Base-by-base conservation (phyloP, 2,888 invertebrate genomes). In the Anthrax anthrax region DNA sequence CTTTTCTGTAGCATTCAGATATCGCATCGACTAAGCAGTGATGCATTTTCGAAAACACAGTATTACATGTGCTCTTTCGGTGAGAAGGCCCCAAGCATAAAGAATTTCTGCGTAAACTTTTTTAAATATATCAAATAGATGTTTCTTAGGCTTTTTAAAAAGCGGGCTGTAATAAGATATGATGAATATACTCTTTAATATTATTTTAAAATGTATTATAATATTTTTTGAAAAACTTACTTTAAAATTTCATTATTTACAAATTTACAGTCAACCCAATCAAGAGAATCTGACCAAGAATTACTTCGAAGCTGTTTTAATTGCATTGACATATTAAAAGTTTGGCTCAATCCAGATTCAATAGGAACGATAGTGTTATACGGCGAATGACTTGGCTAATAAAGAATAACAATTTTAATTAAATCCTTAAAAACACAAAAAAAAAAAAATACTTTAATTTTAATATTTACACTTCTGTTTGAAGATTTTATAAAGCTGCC, bases 91-190 rank as follows among this genome's bases (percentile, higher is more conserved):
- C 89, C 90, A 91, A 34, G 84, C 73, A 58, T 90, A 84, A 39
- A 96, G 71, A 23, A 92, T 79, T 61, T 94, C 90, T 0, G 91
- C 90, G 61, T 96, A 96, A 0, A 80, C 79, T 54, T 81, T 75
- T 65, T 91, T 91, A 58, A 86, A 89, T 52, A 81, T 80, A 62
- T 92, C 87, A 59, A 89, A 90, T 8, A 68, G 52, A 14, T 62
- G 60, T 56, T 63, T 61, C 47, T 63, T 64, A 9, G 61, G 54
- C 32, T 65, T 64, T 12, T 12, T 32, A 32, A 32, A 12, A 3
- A 32, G 12, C 12, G 29, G 29, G 2, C 29, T 32, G 29, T 3
- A 32, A 32, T n/a, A n/a, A n/a, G n/a, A n/a, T n/a, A n/a, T n/a
- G n/a, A 39, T n/a, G 18, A 32, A 18, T 39, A 12, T 16, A n/a